Conservation (phyloP, 2,113 vertebrate species). For the Phrynosoma blainvillii region DNA sequence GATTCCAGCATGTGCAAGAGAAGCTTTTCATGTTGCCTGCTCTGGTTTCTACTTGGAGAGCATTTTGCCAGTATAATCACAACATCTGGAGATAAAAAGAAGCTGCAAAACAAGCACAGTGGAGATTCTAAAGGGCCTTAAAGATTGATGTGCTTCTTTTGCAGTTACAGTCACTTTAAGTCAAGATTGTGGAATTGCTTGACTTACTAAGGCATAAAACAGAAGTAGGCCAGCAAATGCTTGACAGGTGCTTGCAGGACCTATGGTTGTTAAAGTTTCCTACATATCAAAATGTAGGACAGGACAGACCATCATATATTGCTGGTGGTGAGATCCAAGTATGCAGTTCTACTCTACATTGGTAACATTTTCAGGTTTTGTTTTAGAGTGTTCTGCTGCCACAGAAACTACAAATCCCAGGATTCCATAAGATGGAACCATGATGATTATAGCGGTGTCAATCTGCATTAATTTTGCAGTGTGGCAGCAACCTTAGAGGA, state of each 20-base stretch:
- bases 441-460: too few relatives aligned
- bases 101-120: not conserved
- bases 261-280: not conserved
- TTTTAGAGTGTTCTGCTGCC: not conserved
- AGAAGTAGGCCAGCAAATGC: too few relatives aligned
- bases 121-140: conserved; percentile 1
- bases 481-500: not conserved
- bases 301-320: too few relatives aligned
- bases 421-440: too few relatives aligned
- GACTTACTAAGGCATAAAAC: not conserved
- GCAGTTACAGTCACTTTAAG: not conserved
- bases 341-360: not conserved
- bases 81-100: conserved; percentile 32
- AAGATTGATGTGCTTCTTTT: conserved; percentile 27
- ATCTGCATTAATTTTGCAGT: too few relatives aligned
- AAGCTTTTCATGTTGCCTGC: not conserved
- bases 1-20: not conserved
- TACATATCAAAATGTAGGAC: too few relatives aligned
- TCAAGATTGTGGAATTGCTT: conserved; percentile 6
- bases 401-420: too few relatives aligned
- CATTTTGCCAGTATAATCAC: accelerated
- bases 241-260: not conserved
- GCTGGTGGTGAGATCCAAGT: too few relatives aligned
- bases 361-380: not conserved
- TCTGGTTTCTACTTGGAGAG: not conserved